phyloP scores from a whole-genome alignment of 2,113 vertebrate species.

The Lagenorhynchus albirostris region DNA sequence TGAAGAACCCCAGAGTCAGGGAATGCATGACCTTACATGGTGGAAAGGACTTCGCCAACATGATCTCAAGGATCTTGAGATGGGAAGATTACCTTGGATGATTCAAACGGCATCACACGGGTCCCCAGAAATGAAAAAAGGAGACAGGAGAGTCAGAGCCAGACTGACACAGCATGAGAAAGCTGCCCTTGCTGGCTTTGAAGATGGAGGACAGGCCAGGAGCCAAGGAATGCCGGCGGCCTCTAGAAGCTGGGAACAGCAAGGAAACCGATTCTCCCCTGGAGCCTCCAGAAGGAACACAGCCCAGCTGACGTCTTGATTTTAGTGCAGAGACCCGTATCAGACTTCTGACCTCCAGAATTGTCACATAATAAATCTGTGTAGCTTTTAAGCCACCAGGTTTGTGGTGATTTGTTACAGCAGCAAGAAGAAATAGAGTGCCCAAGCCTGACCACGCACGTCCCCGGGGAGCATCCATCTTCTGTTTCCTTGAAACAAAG shows the following conservation, averaged over 20 bases:
- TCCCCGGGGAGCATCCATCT: background rate
- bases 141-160: background rate
- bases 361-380: background rate
- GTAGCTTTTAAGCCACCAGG: background rate
- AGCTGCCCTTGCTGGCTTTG: background rate
- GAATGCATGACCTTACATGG: background rate
- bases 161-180: background rate
- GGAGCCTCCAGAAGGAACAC: background rate
- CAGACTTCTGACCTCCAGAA: background rate
- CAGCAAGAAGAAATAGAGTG: background rate
- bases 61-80: background rate
- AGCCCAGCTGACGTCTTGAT: background rate
- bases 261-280: background rate
- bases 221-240: background rate
- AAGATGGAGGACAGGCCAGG: background rate
- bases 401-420: background rate
- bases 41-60: background rate
- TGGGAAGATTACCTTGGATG: background rate
- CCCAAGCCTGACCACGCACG: background rate
- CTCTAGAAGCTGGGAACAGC: background rate
- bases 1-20: background rate
- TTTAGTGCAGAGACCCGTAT: background rate
- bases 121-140: background rate
- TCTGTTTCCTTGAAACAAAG: background rate
- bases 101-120: background rate